Conservation (phyloP, 2,888 invertebrate genomes). For the Agriopis aurantiaria region DNA sequence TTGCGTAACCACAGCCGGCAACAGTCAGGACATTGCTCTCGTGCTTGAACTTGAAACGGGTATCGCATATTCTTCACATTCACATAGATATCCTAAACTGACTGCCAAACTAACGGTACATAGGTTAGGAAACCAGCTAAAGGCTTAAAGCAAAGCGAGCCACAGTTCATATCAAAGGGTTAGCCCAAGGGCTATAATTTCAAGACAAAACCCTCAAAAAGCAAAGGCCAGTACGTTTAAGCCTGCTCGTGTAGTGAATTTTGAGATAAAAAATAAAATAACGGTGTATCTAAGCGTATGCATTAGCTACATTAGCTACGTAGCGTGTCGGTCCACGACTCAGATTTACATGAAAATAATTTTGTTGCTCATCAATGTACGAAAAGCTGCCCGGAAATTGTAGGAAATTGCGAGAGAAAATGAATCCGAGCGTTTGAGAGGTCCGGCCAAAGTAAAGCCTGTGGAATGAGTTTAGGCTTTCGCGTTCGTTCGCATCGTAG, state of each 20-base stretch:
- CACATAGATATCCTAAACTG: not conserved
- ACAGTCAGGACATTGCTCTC: slow-evolving; percentile 77
- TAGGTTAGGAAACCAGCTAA: not conserved
- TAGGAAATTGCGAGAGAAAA: slow-evolving; percentile 86
- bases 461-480: slow-evolving; percentile 55
- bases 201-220: not conserved
- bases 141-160: too few relatives aligned
- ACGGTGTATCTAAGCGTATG: not conserved
- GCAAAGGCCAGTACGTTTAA: not conserved
- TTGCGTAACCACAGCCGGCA: slow-evolving; percentile 67
- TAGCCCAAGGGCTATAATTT: not conserved
- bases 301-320: slow-evolving; percentile 3
- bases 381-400: slow-evolving; percentile 83
- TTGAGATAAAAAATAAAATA: not conserved
- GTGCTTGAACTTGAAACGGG: slow-evolving; percentile 71
- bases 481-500: slow-evolving; percentile 34
- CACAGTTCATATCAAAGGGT: not conserved
- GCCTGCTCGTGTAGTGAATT: too few relatives aligned
- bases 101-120: not conserved
- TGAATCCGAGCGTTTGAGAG: slow-evolving; percentile 81
- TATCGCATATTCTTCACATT: slow-evolving; percentile 7
- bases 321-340: slow-evolving; percentile 10
- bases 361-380: slow-evolving; percentile 76
- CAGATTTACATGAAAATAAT: slow-evolving; percentile 68
- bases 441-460: slow-evolving; percentile 56